phyloP scores from a whole-genome alignment of 1,140 invertebrate species.

The Cherax destructor region DNA sequence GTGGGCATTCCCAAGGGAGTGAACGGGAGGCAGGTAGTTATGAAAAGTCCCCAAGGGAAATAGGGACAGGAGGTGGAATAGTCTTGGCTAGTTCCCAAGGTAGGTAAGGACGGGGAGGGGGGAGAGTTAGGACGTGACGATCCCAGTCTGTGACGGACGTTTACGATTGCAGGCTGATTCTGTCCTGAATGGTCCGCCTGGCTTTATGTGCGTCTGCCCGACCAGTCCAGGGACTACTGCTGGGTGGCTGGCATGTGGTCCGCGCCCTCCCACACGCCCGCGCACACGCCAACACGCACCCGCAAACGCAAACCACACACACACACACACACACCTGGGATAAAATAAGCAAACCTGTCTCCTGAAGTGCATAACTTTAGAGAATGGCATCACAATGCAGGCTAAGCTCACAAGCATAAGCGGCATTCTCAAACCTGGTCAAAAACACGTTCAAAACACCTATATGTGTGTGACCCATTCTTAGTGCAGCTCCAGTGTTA shows the following conservation, averaged over 20 bases:
- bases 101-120: neutral
- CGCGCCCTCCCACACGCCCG: neutral
- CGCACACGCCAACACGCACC: neutral
- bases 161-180: slow-evolving; percentile 52
- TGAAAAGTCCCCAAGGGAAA: neutral
- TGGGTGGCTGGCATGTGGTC: slow-evolving; percentile 25
- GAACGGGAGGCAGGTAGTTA: neutral
- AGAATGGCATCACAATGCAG: too few relatives aligned
- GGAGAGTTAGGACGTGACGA: slow-evolving; percentile 10
- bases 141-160: slow-evolving; percentile 19
- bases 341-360: too few relatives aligned
- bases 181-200: slow-evolving; percentile 45
- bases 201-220: slow-evolving; percentile 28
- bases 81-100: neutral
- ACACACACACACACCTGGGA: neutral
- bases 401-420: too few relatives aligned
- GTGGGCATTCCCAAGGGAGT: neutral
- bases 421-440: too few relatives aligned
- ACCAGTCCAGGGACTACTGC: slow-evolving; percentile 12
- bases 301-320: neutral
- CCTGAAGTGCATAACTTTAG: too few relatives aligned
- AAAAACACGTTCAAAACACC: too few relatives aligned
- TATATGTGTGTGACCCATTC: too few relatives aligned
- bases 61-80: neutral
- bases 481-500: too few relatives aligned